phyloP scores from a whole-genome alignment of 2,888 invertebrate species.

The Merodon equestris region DNA sequence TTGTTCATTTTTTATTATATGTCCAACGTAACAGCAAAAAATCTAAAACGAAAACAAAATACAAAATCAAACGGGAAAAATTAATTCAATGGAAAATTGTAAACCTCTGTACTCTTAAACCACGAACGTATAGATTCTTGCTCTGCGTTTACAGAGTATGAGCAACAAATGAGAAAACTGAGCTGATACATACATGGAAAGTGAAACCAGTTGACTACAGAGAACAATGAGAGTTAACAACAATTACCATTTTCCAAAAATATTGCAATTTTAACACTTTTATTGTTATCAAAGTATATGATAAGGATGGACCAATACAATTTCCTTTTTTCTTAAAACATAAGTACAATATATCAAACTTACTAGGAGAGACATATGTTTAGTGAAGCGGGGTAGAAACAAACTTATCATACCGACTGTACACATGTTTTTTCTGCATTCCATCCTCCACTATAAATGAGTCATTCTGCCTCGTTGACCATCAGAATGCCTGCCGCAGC shows the following conservation, averaged over 20 bases:
- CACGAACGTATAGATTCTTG: constrained; percentile 41
- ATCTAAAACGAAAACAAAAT: constrained; percentile 51
- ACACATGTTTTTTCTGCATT: constrained; percentile 29
- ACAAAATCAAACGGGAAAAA: constrained; percentile 60
- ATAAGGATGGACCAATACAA: too few species aligned
- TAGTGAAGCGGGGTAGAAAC: too few species aligned
- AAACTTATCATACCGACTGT: constrained; percentile 43
- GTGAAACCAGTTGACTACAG: constrained; percentile 20
- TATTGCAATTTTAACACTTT: too few species aligned
- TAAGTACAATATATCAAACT: too few species aligned
- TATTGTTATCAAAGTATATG: too few species aligned
- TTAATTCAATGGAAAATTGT: constrained; percentile 68
- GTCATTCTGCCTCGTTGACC: constrained; percentile 48
- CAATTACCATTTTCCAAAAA: too few species aligned
- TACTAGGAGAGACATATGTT: too few species aligned
- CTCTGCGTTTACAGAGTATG: constrained; percentile 26
- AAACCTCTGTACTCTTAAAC: constrained; percentile 56
- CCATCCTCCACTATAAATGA: constrained; percentile 51
- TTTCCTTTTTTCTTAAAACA: too few species aligned
- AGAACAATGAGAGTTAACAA: too few species aligned
- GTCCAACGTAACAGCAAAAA: constrained; percentile 46
- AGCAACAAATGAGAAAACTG: constrained; percentile 37
- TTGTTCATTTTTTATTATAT: constrained; percentile 9
- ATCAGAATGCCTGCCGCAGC: constrained; percentile 13
- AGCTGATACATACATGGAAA: constrained; percentile 12